These are phyloP conservation scores for Oreochromis aureus DNA, from an alignment of 2,113 vertebrate species.

Conservation along the genomic window DNA sequence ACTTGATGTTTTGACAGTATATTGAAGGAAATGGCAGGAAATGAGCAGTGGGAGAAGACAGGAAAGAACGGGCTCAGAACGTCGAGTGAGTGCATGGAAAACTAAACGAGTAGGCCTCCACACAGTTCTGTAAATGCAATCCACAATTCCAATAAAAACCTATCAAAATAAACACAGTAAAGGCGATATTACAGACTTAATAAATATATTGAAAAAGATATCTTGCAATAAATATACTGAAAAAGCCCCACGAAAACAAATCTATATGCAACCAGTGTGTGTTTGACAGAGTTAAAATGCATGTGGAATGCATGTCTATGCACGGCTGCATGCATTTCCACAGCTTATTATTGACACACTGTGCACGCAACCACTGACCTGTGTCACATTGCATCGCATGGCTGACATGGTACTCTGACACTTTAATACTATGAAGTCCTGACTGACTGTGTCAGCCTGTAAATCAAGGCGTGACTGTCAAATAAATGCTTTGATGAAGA, in stretches of 20 bases:
- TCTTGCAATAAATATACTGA: not conserved
- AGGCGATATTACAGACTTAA: not conserved
- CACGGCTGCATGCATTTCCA: not conserved
- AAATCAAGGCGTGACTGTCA: not conserved
- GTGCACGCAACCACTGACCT: not conserved
- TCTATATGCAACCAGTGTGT: not conserved
- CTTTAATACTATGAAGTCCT: not conserved
- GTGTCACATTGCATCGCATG: not conserved
- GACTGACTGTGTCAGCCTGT: not conserved
- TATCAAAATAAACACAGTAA: not conserved
- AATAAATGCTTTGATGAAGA: not conserved
- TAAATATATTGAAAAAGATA: not conserved
- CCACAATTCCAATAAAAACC: not conserved
- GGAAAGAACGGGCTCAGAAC: constrained; percentile 4
- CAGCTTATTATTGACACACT: not conserved
- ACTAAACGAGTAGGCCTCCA: not conserved
- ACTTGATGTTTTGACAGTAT: constrained; percentile 32
- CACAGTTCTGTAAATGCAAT: not conserved
- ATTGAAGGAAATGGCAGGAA: constrained; percentile 42
- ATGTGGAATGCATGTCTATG: not conserved
- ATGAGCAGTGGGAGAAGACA: constrained; percentile 9
- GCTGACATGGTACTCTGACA: constrained; percentile 1
- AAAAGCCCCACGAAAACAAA: not conserved
- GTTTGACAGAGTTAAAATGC: not conserved
- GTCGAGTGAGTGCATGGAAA: not conserved